These are phyloP conservation scores for Oncorhynchus keta DNA, from an alignment of 2,113 vertebrate genomes.

Conservation along the genomic window DNA sequence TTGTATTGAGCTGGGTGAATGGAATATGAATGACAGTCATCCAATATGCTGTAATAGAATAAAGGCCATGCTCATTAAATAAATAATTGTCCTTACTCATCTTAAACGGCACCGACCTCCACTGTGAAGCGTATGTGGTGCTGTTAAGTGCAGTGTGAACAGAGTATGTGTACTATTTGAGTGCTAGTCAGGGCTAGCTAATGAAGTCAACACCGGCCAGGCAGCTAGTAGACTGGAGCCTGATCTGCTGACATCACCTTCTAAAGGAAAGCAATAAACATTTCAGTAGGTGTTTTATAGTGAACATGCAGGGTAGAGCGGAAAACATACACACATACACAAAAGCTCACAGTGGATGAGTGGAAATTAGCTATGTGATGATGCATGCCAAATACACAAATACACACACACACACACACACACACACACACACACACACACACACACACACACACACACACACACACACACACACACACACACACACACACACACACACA, in stretches of 20 bases:
- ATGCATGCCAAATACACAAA: neutral
- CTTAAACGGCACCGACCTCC: too few species aligned
- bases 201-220: neutral
- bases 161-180: too few species aligned
- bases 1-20: too few species aligned
- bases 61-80: too few species aligned
- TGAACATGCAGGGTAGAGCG: neutral
- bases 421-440: neutral
- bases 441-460: neutral
- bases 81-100: too few species aligned
- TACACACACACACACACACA: neutral
- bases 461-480: neutral
- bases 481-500: constrained; percentile 5
- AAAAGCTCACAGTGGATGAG: neutral
- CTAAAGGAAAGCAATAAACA: neutral
- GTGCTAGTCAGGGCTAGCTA: too few species aligned
- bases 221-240: neutral
- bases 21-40: too few species aligned
- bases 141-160: too few species aligned
- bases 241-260: neutral
- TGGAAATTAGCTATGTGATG: too few species aligned
- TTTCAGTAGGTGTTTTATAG: neutral
- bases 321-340: neutral
- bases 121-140: too few species aligned
- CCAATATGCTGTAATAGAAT: too few species aligned